phyloP scores from a whole-genome alignment of 2,113 vertebrate genomes.

The Dipodomys stephensi region DNA sequence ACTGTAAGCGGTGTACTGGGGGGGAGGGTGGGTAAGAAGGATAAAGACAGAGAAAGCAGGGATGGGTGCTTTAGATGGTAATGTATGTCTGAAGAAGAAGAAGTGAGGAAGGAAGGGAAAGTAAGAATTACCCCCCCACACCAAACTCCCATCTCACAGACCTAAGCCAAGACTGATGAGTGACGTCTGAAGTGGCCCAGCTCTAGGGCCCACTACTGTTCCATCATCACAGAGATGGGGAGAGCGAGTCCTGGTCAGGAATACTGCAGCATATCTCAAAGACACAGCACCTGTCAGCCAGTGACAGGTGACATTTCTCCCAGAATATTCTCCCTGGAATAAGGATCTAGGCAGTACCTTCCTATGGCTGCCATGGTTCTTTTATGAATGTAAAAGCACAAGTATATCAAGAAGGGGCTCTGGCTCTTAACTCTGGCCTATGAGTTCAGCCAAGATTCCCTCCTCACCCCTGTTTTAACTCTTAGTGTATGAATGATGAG shows the following conservation, averaged over 20 bases:
- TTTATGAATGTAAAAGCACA: background rate
- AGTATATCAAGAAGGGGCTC: background rate
- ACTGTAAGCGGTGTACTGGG: background rate
- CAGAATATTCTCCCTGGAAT: background rate
- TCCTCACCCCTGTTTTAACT: background rate
- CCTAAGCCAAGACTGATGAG: background rate
- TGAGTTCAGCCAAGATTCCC: conserved; percentile 3
- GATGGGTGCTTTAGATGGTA: background rate
- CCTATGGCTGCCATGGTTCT: background rate
- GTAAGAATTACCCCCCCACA: background rate
- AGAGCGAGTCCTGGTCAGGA: background rate
- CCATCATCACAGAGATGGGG: background rate
- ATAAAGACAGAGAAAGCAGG: background rate
- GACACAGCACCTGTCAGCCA: background rate
- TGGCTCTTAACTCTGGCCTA: background rate
- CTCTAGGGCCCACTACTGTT: background rate
- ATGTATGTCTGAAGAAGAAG: background rate
- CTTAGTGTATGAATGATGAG: background rate
- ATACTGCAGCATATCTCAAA: background rate
- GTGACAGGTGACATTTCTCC: background rate
- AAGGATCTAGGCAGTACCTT: background rate
- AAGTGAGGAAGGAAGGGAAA: background rate
- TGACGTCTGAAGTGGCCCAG: background rate
- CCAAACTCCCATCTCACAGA: background rate
- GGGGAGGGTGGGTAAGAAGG: background rate